phyloP scores from a whole-genome alignment of 2,797 vertebrate genomes.

The Sphenopsis melanotis region DNA sequence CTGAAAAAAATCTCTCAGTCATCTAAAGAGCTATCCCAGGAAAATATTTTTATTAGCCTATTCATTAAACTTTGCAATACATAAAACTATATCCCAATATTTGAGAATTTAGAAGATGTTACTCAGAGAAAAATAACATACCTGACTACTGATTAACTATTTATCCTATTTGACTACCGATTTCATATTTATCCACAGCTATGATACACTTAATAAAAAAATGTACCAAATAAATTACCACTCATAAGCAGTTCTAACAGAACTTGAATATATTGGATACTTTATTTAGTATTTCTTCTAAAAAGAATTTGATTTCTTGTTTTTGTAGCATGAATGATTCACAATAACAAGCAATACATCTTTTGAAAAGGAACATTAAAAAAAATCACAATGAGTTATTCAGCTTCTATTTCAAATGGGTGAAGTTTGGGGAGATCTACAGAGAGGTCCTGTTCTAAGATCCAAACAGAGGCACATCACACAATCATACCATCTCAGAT shows the following conservation, averaged over 20 bases:
- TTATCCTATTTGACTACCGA: not conserved
- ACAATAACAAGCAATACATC: not conserved
- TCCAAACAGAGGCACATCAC: not conserved
- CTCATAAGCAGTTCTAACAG: not conserved
- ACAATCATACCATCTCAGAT: not conserved
- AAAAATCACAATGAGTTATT: not conserved
- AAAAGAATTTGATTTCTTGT: not conserved
- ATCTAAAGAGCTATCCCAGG: not conserved
- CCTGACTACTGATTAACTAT: not conserved
- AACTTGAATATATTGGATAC: not conserved
- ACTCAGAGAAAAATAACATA: not conserved
- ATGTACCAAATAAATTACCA: not conserved
- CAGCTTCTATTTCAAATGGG: not conserved
- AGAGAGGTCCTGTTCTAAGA: not conserved
- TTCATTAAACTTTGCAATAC: not conserved
- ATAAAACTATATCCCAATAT: not conserved
- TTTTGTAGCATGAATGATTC: not conserved
- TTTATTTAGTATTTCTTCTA: not conserved
- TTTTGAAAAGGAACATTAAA: not conserved
- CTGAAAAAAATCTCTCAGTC: not conserved
- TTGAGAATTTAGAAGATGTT: not conserved
- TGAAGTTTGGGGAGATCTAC: not conserved
- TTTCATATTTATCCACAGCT: not conserved
- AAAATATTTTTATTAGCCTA: not conserved
- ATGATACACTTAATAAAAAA: not conserved